A percentile compares a stretch with the other conserved stretches of the same genome.
These are phyloP conservation scores for Nothura maculosa DNA, from an alignment of 2,797 vertebrate genomes.

Conservation along the genomic window DNA sequence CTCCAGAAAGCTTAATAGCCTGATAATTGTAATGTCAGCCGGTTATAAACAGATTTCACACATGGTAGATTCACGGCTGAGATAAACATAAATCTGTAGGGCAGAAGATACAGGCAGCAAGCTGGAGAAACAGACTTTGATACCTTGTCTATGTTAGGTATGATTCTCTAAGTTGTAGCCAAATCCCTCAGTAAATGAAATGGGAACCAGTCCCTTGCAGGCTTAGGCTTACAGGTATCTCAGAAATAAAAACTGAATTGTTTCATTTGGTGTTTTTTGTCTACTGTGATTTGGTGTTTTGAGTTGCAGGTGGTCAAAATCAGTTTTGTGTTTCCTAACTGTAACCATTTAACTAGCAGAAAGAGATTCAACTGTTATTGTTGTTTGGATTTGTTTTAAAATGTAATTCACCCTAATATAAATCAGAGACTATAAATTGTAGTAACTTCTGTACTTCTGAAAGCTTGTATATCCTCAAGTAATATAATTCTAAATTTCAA, in stretches of 20 bases:
- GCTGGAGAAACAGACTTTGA: neutral
- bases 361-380: neutral
- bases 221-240: neutral
- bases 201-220: neutral
- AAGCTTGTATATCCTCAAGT: neutral
- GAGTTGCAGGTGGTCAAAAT: neutral
- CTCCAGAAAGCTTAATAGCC: neutral
- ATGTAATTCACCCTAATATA: neutral
- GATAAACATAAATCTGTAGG: neutral
- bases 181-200: neutral
- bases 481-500: neutral
- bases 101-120: neutral
- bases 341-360: rapidly evolving
- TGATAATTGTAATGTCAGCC: neutral
- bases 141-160: neutral
- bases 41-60: neutral
- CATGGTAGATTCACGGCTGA: neutral
- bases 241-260: neutral
- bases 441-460: neutral
- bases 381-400: neutral
- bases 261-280: neutral
- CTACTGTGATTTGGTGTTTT: neutral
- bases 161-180: neutral
- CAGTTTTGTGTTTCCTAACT: neutral
- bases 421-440: neutral